Evolutionary conservation across 2,888 invertebrate species (phyloP).

Genomic region (Maniola hyperantus): DNA sequence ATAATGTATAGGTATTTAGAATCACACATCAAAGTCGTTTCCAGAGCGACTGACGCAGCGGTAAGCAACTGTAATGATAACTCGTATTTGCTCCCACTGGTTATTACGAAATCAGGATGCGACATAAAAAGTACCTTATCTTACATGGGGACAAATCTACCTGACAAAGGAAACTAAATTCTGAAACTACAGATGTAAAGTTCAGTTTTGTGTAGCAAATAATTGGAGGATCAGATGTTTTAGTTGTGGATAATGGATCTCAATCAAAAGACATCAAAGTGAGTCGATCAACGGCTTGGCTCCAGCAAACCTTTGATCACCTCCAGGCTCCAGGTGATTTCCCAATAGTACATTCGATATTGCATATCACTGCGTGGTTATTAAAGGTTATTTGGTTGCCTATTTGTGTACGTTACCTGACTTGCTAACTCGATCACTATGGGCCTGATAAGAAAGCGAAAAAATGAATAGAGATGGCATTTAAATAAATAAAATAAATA

Average conservation of each 20-base stretch:
- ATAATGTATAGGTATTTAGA: neutral
- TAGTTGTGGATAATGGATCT: constrained; percentile 7
- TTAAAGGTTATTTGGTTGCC: constrained; percentile 25
- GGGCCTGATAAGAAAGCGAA: neutral
- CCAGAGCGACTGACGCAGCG: constrained; percentile 9
- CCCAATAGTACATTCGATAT: constrained; percentile 34
- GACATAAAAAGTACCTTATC: constrained; percentile 30
- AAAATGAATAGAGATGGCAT: too few species aligned
- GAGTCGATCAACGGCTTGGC: constrained; percentile 36
- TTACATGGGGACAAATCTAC: constrained; percentile 17
- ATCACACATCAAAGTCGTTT: constrained; percentile 30
- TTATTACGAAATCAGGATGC: constrained; percentile 34
- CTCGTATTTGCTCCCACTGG: constrained; percentile 29
- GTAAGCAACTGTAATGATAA: constrained; percentile 24
- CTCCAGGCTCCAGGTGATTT: constrained; percentile 29
- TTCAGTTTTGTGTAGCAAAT: neutral
- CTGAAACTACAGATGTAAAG: neutral
- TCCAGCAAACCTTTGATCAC: constrained; percentile 4
- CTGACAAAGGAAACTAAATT: neutral
- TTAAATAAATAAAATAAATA: too few species aligned
- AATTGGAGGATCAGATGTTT: neutral
- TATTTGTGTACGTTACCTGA: constrained; percentile 24
- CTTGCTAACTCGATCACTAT: neutral
- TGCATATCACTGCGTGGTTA: constrained; percentile 20
- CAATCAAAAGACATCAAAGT: constrained; percentile 41